Conservation (phyloP, 2,797 vertebrate species). For the Lophotriccus pileatus region DNA sequence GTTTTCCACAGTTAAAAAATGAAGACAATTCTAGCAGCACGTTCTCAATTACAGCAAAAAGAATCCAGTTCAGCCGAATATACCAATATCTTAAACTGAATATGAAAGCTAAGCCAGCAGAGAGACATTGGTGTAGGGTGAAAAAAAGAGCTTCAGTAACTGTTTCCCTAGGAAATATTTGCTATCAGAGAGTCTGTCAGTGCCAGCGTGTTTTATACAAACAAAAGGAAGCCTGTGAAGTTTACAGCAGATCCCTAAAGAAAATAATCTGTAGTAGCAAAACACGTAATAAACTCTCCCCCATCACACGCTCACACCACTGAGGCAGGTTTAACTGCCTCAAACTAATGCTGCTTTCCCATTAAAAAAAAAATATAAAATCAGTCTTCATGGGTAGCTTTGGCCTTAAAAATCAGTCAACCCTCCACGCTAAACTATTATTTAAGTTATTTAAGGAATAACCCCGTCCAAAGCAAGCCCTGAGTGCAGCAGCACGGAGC, state of each 20-base stretch:
- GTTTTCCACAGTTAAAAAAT: background rate
- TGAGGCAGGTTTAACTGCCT: background rate
- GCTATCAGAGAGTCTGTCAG: background rate
- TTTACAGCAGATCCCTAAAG: slow-evolving; percentile 6
- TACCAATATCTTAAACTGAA: background rate
- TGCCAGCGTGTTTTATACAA: background rate
- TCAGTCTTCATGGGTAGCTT: background rate
- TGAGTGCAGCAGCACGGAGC: background rate
- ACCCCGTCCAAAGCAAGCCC: background rate
- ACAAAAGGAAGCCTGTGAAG: slow-evolving; percentile 26
- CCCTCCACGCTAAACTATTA: background rate
- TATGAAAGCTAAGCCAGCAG: background rate
- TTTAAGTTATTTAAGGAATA: background rate
- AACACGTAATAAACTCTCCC: background rate
- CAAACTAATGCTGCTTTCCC: background rate
- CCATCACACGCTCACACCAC: background rate
- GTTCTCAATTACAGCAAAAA: background rate
- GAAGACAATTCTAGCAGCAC: background rate
- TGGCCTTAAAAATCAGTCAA: slow-evolving; percentile 2
- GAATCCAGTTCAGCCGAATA: background rate
- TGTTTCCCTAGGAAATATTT: background rate
- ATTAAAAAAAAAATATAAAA: background rate
- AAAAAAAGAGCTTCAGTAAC: background rate
- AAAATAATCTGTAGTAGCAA: slow-evolving; percentile 13
- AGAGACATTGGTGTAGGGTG: background rate